phyloP scores from a whole-genome alignment of 2,888 invertebrate species.

The Alentia gelatinosa region DNA sequence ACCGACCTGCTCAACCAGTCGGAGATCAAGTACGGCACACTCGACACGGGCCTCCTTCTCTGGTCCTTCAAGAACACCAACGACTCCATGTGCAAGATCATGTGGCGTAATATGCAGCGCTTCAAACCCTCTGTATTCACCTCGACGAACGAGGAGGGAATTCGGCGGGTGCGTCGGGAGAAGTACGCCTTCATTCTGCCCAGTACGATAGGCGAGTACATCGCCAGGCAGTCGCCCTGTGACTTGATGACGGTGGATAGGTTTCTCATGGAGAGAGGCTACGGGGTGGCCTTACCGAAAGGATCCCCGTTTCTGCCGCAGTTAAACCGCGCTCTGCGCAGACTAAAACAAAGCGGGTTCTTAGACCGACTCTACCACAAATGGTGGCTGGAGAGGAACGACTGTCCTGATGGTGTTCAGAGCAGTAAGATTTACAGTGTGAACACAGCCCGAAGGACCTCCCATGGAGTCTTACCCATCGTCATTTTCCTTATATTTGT shows the following conservation, averaged over 20 bases:
- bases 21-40: constrained; percentile 60
- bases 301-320: constrained; percentile 50
- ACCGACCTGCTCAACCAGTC: constrained; percentile 60
- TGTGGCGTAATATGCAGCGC: constrained; percentile 61
- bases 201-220: constrained; percentile 60
- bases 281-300: constrained; percentile 58
- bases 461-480: constrained; percentile 27
- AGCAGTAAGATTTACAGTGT: constrained; percentile 56
- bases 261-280: constrained; percentile 60
- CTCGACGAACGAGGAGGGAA: constrained; percentile 61
- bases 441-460: constrained; percentile 26
- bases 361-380: constrained; percentile 57
- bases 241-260: constrained; percentile 61
- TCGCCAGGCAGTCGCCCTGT: constrained; percentile 57
- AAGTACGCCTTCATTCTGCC: constrained; percentile 63
- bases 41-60: constrained; percentile 56
- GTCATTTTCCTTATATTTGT: constrained; percentile 44
- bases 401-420: constrained; percentile 52
- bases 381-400: constrained; percentile 60
- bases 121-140: constrained; percentile 48
- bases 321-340: constrained; percentile 56
- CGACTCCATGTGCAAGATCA: constrained; percentile 12
- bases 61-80: constrained; percentile 60
- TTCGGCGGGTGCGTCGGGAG: constrained; percentile 59
- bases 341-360: constrained; percentile 43